Evolutionary conservation across 2,888 invertebrate species (phyloP), one percentile per base, ranked within the genome.

Genomic region (Zygothrica quintamaculata): DNA sequence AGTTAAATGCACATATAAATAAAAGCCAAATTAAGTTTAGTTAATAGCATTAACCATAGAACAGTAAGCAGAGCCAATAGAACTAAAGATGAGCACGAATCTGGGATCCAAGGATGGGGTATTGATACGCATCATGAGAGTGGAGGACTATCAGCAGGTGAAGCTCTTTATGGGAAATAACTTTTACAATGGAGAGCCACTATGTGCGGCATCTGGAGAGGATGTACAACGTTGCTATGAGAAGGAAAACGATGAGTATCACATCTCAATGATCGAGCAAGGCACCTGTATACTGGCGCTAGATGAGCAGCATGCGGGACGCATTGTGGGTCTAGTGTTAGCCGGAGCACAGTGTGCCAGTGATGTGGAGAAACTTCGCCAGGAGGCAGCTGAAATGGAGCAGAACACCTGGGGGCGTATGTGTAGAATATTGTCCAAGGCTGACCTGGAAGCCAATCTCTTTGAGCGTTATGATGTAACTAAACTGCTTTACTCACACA

Each of bases 401-500:
- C 36, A 31, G 2, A 59, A 72, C 12, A 43, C 58, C 4, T 82
- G 77, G 79, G 66, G 67, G n/a, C 77, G 72, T 2, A 60, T 78
- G 8, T 40, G 59, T 0, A 52, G 68, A 0, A 53, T 87, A 1
- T 13, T 77, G 0, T 80, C 79, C 0, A 37, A 55, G 22, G 13
- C 87, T 0, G 88, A 85, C 22, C 34, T 60, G 3, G 68, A 74
- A 18, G 59, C 82, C 1, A 68, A 88, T 50, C 58, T 88, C 1
- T 88, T 56, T 57, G 22, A 78, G 22, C 77, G 59, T 3, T 88
- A 71, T 15, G 62, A 67, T 1, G 51, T 87, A 1, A 37, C 67
- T 1, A 81, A 69, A 13, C 50, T 74, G 0, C 47, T 88, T 7
- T 87, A 87, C 57, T 77, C 84, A 0, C 82, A 88, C 46, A 69